Evolutionary conservation across 2,797 vertebrate genomes (phyloP), one percentile per base, ranked within the genome.

Genomic region (Trachurus trachurus): DNA sequence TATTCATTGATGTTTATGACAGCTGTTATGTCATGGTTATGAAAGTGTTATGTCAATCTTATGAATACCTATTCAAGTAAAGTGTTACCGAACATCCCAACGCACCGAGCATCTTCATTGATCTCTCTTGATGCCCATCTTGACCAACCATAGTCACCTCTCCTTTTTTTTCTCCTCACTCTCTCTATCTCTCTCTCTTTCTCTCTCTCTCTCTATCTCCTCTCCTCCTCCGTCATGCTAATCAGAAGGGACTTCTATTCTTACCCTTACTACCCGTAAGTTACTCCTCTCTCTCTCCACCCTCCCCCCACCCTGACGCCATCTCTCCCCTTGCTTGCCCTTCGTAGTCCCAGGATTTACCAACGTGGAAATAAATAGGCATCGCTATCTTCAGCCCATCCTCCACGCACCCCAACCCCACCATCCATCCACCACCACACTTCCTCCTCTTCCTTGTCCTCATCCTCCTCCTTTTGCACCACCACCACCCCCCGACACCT

Each of bases 251-350:
- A 97, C 95, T 96, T 96, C 95, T 98, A 97, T 96, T 96, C 96
- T 90, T 97, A 97, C 89, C 97, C 97, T 93, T 98, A 97, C 95
- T 98, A 98, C 95, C 96, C 96, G 96, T 98, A 96, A 98, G 97
- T 98, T 82, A 94, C 89, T 87, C 81, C 47, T 87, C 69, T 85
- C 71, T 85, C 71, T 71, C 19, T 57, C 71, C 80, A 53, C 67
- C 52, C 76, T 44, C 34, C 16, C 61, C 58, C n/a, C 71, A 5
- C 39, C 74, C 47, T 70, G 69, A 76, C 15, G 56, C 69, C 85
- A 84, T 81, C 80, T 17, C 62, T 74, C 53, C 78, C 86, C 71
- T 80, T 84, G 67, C 87, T 81, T 85, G 80, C 67, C 57, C 83
- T 90, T 80, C 19, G 78, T 89, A 86, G 71, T 74, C 61, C 71